phyloP scores from a whole-genome alignment of 2,797 vertebrate genomes.

The Artibeus jamaicensis region DNA sequence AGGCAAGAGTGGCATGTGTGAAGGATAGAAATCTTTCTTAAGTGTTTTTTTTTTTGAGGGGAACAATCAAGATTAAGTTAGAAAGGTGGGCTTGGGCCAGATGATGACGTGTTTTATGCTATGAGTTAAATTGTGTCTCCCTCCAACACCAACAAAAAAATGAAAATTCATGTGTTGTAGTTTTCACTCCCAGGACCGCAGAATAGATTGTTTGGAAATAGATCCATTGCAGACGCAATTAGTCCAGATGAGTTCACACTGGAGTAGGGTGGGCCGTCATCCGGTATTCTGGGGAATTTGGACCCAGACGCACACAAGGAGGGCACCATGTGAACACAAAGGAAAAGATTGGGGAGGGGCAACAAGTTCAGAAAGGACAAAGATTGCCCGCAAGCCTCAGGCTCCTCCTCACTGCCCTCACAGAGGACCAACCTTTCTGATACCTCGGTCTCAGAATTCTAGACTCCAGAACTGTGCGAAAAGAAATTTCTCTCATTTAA shows the following conservation, averaged over 20 bases:
- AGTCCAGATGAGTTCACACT: not conserved
- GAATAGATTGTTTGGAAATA: not conserved
- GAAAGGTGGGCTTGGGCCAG: not conserved
- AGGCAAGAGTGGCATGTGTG: not conserved
- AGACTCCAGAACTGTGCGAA: not conserved
- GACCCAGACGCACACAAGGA: not conserved
- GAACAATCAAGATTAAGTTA: not conserved
- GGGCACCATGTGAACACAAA: not conserved
- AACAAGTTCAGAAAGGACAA: not conserved
- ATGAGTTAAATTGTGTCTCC: not conserved
- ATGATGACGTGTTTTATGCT: not conserved
- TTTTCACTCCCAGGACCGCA: not conserved
- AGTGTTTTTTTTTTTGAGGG: not conserved
- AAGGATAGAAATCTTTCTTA: not conserved
- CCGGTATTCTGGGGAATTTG: not conserved
- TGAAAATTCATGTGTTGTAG: not conserved
- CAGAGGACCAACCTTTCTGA: not conserved
- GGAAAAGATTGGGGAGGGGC: not conserved
- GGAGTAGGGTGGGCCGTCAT: accelerated
- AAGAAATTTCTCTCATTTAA: not conserved
- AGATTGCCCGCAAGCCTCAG: not conserved
- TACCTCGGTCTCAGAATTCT: not conserved
- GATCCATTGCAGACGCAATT: not conserved
- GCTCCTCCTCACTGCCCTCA: not conserved
- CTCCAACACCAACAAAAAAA: not conserved